Evolutionary conservation across 53 echinoderm and acorn worm species (phyloP), one percentile per base, ranked within the genome.

Genomic region (Crossaster papposus): DNA sequence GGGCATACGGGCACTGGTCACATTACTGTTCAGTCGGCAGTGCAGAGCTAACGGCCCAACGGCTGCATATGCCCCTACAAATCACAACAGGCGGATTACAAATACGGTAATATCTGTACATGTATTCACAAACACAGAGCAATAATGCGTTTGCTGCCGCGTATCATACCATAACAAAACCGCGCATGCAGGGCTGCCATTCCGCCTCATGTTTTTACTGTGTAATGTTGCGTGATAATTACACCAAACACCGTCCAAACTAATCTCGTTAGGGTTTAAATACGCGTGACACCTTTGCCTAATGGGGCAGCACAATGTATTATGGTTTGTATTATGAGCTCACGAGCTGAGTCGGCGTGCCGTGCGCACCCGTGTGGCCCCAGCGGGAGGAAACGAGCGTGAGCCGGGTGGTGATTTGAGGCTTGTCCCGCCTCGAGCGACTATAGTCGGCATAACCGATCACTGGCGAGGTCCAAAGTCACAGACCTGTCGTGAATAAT

Each of bases 211-310:
- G 38, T 87, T 87, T 87, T 76, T 23, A 75, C 62, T 87, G 87
- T 34, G 35, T 87, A 76, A 87, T 87, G 87, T 36, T 28, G 76
- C 76, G 76, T 87, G 87, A 35, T 87, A 36, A 82, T 82, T 65
- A 82, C 82, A 82, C 65, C 82, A 64, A 82, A 62, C 81, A 79
- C 24, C 63, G 9, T 28, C 58, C 62, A 32, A 35, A 35, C 53
- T 85, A 72, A 85, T 85, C 72, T 37, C 72, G 31, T 85, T 51
- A 35, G 36, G 75, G 13, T 74, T 33, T 68, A 36, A 74, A 74
- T 36, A 70, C 83, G 83, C 65, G 70, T 37, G 83, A 70, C 83
- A 65, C 65, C 44, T 32, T 52, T 6, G 20, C 32, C 53, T 70
- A 73, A 54, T 72, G 85, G 53, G 71, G 51, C 11, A 51, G 51